These are phyloP conservation scores for Tribolium madens DNA, from an alignment of 1,140 invertebrate genomes.

Conservation along the genomic window DNA sequence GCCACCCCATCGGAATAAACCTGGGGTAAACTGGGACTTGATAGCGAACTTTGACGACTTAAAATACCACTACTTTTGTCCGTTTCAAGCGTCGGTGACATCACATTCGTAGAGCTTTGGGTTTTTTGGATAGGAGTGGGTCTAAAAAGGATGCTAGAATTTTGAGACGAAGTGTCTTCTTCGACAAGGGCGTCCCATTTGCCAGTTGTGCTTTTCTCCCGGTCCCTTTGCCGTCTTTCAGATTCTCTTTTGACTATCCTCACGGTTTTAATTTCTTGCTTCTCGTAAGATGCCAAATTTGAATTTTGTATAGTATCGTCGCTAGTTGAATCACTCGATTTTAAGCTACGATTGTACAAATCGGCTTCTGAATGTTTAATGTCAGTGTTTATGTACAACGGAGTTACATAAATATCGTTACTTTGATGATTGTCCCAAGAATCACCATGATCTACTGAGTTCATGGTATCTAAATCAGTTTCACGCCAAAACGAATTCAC, in stretches of 20 bases:
- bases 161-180: constrained; percentile 60
- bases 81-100: constrained; percentile 35
- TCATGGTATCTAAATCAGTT: constrained; percentile 87
- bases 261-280: constrained; percentile 91
- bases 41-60: constrained; percentile 52
- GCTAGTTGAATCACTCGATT: constrained; percentile 59
- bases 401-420: constrained; percentile 52
- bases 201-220: constrained; percentile 66
- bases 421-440: constrained; percentile 53
- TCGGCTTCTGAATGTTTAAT: constrained; percentile 54
- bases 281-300: constrained; percentile 72
- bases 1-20: neutral
- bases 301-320: constrained; percentile 57
- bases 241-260: constrained; percentile 93
- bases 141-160: constrained; percentile 56
- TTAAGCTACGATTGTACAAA: constrained; percentile 54
- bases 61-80: constrained; percentile 48
- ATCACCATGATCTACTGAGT: constrained; percentile 73
- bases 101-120: constrained; percentile 51
- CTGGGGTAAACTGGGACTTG: constrained; percentile 56
- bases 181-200: constrained; percentile 62
- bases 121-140: constrained; percentile 56
- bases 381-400: constrained; percentile 61
- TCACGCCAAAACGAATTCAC: constrained; percentile 80
- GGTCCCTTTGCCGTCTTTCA: constrained; percentile 83